Base-by-base conservation (phyloP, 2,888 invertebrate species). In the Drosophila prostipennis region DNA sequence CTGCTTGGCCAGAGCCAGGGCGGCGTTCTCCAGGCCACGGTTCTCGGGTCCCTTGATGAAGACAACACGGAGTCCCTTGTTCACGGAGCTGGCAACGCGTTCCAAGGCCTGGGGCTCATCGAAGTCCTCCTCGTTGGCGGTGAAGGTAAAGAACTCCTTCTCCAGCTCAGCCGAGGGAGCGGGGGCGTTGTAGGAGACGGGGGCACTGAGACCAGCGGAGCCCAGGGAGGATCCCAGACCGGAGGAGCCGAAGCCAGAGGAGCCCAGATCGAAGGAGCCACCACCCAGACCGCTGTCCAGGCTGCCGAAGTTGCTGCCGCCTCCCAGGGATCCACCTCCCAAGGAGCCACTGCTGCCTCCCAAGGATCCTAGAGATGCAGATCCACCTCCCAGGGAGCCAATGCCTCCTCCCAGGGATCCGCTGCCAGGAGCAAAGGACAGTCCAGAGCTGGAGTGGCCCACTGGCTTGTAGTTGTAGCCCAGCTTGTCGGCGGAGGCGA, bases 31-130 rank as follows among this genome's bases (percentile, higher is more conserved):
- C 45, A 91, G 59, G 1, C 85, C 90, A 64, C 79, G 85, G 68
- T 90, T 91, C 79, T 91, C 91, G 60, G 90, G 91, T 45, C 91
- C 90, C 83, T 90, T 91, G 43, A 91, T 91, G 83, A 91, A 91
- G 49, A 91, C 79, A 36, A 91, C 90, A 6, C 90, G 90, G 29
- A 90, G 85, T 53, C 86, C 89, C 65, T 81, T 89, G 74, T 87
- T 90, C 32, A 89, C 54, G n/a, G 80, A 69, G 55, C 68, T 64
- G 34, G 79, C 46, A 11, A 53, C 76, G 10, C 75, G 77, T 29
- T 89, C 85, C 29, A 77, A 70, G 42, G 76, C 78, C 52, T 78
- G 63, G 13, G 81, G 85, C 57, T 81, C 80, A 55, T 82, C 74
- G 42, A 79, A 80, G 42, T 90, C 89, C 32, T 89, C 82, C 42